Conservation (phyloP, 2,797 vertebrate species). For the Paramormyrops hopkinsi region DNA sequence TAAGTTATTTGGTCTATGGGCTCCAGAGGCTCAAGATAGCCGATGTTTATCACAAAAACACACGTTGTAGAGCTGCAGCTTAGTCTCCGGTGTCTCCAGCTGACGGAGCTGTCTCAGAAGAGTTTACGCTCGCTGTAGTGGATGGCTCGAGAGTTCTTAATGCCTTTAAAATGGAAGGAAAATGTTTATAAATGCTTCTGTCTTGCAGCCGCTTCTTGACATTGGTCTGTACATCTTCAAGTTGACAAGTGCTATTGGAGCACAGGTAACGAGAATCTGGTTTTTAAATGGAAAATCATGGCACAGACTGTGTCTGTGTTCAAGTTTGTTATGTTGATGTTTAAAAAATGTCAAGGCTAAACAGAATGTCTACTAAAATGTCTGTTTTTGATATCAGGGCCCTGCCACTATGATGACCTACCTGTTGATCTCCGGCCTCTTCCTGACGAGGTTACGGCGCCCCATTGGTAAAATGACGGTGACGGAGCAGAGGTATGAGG, state of each 20-base stretch:
- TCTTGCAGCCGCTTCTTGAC: slow-evolving; percentile 85
- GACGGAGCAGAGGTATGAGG: slow-evolving; percentile 87
- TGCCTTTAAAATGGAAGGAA: not conserved
- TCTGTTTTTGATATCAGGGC: slow-evolving; percentile 52
- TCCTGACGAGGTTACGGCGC: slow-evolving; percentile 85
- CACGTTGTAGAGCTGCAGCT: not conserved
- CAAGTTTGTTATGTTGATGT: not conserved
- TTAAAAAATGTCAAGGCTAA: not conserved
- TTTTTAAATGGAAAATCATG: not conserved
- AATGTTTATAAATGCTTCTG: not conserved
- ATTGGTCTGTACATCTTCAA: slow-evolving; percentile 96
- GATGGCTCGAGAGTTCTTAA: not conserved
- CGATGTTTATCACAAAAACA: not conserved
- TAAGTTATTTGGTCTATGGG: not conserved
- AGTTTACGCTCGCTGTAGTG: not conserved
- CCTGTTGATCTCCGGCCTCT: slow-evolving; percentile 86
- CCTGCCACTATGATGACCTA: slow-evolving; percentile 92
- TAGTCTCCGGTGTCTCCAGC: not conserved
- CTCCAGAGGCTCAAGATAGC: not conserved
- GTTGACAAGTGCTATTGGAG: slow-evolving; percentile 89
- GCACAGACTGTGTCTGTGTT: not conserved
- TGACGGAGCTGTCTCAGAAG: not conserved
- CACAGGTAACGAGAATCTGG: slow-evolving; percentile 67
- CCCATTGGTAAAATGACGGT: slow-evolving; percentile 97
- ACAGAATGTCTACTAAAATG: not conserved